A percentile compares a stretch with the other conserved stretches of the same genome.
Conservation (phyloP, 2,113 vertebrate genomes). For the Struthidea cinerea region DNA sequence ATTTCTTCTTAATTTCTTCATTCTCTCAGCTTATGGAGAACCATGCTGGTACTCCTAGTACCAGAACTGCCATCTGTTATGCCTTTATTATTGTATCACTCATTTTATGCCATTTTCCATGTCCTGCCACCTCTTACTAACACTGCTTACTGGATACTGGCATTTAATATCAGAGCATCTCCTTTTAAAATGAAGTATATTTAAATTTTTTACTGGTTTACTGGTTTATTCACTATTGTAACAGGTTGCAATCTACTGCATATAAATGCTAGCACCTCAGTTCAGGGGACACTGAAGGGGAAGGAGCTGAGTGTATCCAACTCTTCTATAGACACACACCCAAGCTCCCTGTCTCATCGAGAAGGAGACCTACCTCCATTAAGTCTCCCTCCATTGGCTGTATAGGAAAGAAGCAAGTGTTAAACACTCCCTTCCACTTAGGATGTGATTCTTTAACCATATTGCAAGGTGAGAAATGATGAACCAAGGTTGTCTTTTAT, state of each 20-base stretch:
- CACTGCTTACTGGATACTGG: neutral
- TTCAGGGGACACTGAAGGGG: neutral
- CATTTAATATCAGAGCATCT: neutral
- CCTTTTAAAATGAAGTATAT: neutral
- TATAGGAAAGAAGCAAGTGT: neutral
- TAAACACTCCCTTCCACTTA: neutral
- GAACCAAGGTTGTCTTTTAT: neutral
- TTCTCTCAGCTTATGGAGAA: neutral
- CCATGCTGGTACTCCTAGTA: conserved; percentile 14
- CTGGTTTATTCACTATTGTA: neutral
- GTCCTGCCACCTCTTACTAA: conserved; percentile 42
- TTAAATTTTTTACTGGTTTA: neutral
- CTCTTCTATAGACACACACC: neutral
- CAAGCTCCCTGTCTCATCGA: neutral
- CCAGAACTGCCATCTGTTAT: conserved; percentile 58
- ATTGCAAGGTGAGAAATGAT: neutral
- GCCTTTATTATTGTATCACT: conserved; percentile 32
- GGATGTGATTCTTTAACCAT: neutral
- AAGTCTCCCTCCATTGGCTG: neutral
- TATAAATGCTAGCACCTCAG: neutral
- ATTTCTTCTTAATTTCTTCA: neutral
- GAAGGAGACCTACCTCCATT: neutral
- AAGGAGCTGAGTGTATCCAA: neutral
- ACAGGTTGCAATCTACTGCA: neutral
- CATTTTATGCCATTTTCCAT: neutral